Conservation (phyloP, 2,888 invertebrate species). For the Apomyelois bistriatella region DNA sequence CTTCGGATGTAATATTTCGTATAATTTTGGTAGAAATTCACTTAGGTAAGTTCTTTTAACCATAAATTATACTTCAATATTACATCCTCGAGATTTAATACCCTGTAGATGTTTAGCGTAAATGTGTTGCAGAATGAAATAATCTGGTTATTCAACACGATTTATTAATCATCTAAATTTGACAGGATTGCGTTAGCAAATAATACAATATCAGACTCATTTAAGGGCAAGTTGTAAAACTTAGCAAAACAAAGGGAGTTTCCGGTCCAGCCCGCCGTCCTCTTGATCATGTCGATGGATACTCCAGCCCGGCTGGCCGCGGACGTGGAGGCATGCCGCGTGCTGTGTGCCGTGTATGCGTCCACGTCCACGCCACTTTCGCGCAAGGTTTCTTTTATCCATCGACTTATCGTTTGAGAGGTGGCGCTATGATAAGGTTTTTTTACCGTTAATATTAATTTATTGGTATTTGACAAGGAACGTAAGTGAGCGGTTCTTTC, state of each 20-base stretch:
- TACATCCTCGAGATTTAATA: conserved; percentile 2
- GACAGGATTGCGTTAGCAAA: not conserved
- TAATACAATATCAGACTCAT: not conserved
- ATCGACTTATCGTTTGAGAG: conserved; percentile 9
- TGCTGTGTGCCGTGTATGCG: conserved; percentile 17
- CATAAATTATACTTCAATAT: conserved; percentile 3
- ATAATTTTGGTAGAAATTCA: conserved; percentile 4
- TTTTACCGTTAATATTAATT: conserved; percentile 11
- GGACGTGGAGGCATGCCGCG: conserved; percentile 18
- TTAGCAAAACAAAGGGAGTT: not conserved
- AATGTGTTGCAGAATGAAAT: not conserved
- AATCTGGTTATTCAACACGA: not conserved
- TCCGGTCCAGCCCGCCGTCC: conserved; percentile 6
- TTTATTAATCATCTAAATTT: not conserved
- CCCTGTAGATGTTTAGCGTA: conserved; percentile 7
- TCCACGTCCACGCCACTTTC: conserved; percentile 15
- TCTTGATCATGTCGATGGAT: conserved; percentile 3
- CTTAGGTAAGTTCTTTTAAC: conserved; percentile 3
- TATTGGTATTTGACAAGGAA: not conserved
- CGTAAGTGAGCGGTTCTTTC: not conserved
- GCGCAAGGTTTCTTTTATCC: conserved; percentile 4
- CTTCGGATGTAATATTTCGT: conserved; percentile 1
- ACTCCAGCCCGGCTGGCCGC: conserved; percentile 8
- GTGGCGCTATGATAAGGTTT: conserved; percentile 13
- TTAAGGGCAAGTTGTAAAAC: not conserved